phyloP scores from a whole-genome alignment of 1,140 invertebrate species.

The Microvelia longipes region DNA sequence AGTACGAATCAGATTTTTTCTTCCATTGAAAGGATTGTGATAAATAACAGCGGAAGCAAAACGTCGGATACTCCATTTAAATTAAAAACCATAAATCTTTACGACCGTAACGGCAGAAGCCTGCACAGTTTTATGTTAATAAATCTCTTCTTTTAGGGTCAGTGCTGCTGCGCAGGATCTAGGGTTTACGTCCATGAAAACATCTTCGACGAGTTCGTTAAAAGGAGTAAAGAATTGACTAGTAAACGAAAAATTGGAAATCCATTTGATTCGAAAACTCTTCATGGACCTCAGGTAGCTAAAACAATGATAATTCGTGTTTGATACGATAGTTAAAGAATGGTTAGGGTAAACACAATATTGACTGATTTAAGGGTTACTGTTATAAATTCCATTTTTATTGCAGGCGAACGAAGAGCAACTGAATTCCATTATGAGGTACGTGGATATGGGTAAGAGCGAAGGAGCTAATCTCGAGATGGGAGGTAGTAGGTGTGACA shows the following conservation, averaged over 20 bases:
- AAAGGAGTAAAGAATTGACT: slow-evolving; percentile 49
- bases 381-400: not conserved
- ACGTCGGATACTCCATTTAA: too few species aligned
- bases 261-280: slow-evolving; percentile 48
- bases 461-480: slow-evolving; percentile 64
- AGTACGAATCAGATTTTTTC: too few species aligned
- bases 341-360: not conserved
- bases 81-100: too few species aligned
- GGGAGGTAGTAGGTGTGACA: slow-evolving; percentile 52
- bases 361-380: not conserved
- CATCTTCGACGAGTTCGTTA: slow-evolving; percentile 80
- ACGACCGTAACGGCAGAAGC: too few species aligned
- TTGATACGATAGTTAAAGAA: not conserved
- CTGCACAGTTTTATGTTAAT: too few species aligned
- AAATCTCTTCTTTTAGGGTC: slow-evolving; percentile 55
- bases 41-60: too few species aligned
- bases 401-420: slow-evolving; percentile 6
- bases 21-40: too few species aligned
- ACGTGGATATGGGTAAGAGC: slow-evolving; percentile 60
- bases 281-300: slow-evolving; percentile 66
- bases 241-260: slow-evolving; percentile 57
- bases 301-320: not conserved
- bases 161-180: slow-evolving; percentile 82
- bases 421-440: slow-evolving; percentile 21
- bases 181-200: slow-evolving; percentile 72